These are phyloP conservation scores for Choloepus hoffmanni DNA, from an alignment of 2,113 vertebrate genomes.

Conservation along the genomic window DNA sequence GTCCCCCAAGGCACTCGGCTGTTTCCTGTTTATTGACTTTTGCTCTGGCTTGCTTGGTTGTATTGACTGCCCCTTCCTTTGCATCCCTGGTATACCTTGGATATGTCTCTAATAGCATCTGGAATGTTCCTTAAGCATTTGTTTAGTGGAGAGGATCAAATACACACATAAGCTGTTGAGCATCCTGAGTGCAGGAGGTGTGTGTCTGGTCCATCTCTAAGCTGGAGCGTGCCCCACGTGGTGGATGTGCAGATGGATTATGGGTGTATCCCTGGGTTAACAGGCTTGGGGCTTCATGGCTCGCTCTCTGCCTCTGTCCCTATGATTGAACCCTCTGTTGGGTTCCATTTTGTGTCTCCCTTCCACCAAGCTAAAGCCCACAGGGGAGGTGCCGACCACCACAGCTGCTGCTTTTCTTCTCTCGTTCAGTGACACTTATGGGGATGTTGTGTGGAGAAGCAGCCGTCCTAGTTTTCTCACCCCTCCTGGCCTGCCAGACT, in stretches of 20 bases:
- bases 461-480: too few species aligned
- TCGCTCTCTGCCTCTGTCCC: not conserved
- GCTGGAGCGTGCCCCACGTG: not conserved
- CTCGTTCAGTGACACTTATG: not conserved
- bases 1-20: not conserved
- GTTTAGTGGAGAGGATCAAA: not conserved
- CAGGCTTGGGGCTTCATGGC: not conserved
- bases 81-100: not conserved
- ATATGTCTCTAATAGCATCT: not conserved
- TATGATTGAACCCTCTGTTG: not conserved
- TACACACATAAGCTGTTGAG: not conserved
- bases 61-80: slow-evolving; percentile 9
- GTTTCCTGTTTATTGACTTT: not conserved
- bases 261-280: not conserved
- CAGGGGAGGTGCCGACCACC: not conserved
- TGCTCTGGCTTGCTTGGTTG: not conserved
- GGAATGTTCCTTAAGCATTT: not conserved
- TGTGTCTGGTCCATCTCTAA: not conserved
- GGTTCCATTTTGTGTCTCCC: not conserved
- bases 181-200: not conserved
- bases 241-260: not conserved
- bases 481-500: not conserved
- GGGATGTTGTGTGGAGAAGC: not conserved
- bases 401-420: not conserved
- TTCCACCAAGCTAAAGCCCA: not conserved